Evolutionary conservation across 2,797 vertebrate genomes (phyloP).

Genomic region (Diglossa cyanea): DNA sequence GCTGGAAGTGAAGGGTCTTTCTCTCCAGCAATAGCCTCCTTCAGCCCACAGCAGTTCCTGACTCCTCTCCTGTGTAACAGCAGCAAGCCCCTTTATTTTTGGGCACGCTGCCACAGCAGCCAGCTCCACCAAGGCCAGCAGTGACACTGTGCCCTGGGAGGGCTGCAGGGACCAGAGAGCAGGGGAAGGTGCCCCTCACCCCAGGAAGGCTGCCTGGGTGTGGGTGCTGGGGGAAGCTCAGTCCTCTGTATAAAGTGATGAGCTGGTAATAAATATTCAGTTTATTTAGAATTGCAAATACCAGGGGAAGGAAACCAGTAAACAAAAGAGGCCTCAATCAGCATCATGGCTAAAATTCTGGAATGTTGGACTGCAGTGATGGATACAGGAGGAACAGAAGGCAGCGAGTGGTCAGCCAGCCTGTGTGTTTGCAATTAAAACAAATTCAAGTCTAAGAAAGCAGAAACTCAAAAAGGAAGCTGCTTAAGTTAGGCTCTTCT

Average conservation of each 20-base stretch:
- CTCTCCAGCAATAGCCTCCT: neutral
- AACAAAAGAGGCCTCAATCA: neutral
- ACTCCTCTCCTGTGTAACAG: neutral
- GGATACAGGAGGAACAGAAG: neutral
- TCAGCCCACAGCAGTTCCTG: neutral
- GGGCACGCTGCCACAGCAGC: neutral
- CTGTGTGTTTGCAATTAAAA: neutral
- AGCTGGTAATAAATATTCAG: constrained; percentile 62
- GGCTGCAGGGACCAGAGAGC: neutral
- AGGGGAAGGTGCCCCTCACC: neutral
- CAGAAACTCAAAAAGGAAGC: constrained; percentile 41
- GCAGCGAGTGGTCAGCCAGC: neutral
- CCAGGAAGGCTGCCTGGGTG: neutral
- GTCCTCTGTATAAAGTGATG: neutral
- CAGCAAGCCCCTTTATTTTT: neutral
- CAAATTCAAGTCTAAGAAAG: constrained; percentile 11
- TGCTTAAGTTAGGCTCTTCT: constrained; percentile 45
- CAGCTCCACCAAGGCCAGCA: neutral
- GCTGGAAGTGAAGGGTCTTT: neutral
- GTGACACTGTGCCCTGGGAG: rapidly evolving
- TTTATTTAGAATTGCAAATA: constrained; percentile 68
- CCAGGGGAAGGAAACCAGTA: constrained; percentile 31
- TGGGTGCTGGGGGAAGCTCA: rapidly evolving
- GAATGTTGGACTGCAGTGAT: neutral
- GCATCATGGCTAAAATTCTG: constrained; percentile 17